These are phyloP conservation scores for Tetanocera ferruginea DNA, from an alignment of 2,888 invertebrate genomes.

Conservation along the genomic window DNA sequence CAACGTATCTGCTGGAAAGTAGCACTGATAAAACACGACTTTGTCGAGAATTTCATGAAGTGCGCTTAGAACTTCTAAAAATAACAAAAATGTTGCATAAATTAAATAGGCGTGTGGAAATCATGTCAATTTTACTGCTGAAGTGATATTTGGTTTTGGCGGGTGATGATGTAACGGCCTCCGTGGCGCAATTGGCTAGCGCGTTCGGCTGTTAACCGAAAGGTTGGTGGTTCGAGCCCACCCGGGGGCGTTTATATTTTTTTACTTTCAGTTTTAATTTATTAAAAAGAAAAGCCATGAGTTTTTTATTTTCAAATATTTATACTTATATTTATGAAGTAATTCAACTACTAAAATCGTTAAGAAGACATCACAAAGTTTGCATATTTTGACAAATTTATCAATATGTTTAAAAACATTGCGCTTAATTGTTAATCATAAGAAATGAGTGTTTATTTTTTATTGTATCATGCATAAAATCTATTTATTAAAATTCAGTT, in stretches of 20 bases:
- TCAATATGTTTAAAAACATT: not conserved
- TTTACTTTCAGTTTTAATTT: too few species aligned
- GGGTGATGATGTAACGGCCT: constrained; percentile 53
- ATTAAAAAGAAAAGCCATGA: not conserved
- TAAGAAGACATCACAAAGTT: constrained; percentile 28
- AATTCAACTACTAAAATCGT: constrained; percentile 23
- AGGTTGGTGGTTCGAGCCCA: constrained; percentile 99
- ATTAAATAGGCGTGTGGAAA: constrained; percentile 40
- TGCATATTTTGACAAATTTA: constrained; percentile 3
- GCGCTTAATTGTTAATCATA: constrained; percentile 18
- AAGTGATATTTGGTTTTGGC: not conserved
- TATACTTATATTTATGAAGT: not conserved
- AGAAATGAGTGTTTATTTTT: not conserved
- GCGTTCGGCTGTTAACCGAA: constrained; percentile 99
- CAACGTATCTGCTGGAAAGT: not conserved
- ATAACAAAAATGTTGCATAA: constrained; percentile 43
- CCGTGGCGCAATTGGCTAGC: constrained; percentile 96
- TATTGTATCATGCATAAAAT: not conserved
- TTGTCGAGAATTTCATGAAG: constrained; percentile 7
- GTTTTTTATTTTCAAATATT: not conserved
- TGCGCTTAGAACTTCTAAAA: constrained; percentile 36
- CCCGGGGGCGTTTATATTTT: constrained; percentile 82
- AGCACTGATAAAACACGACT: not conserved
- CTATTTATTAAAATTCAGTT: not conserved
- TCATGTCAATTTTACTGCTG: constrained; percentile 18